Conservation (phyloP, 2,797 vertebrate genomes). For the Scarus forsteni region DNA sequence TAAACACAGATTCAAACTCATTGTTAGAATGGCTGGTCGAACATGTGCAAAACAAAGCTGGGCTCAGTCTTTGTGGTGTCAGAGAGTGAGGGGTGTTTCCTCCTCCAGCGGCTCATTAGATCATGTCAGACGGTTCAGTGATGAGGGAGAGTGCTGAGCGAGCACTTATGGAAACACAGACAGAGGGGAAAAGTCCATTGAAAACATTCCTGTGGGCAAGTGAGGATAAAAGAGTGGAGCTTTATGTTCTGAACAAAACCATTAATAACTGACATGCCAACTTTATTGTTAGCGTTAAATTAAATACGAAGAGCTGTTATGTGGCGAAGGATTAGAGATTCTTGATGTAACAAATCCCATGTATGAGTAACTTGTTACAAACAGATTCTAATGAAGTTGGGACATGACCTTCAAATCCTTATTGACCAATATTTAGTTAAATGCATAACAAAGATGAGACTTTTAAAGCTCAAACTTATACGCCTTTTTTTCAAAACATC, state of each 20-base stretch:
- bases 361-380: no score
- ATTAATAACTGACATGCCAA: constrained; percentile 48
- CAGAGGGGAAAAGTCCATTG: constrained; percentile 33
- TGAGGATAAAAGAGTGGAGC: constrained; percentile 33
- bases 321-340: constrained; percentile 7
- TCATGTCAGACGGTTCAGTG: constrained; percentile 29
- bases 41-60: constrained; percentile 13
- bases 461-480: no score
- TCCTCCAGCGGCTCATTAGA: constrained; percentile 48
- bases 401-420: no score
- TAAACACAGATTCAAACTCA: constrained; percentile 4
- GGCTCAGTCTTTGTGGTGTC: constrained; percentile 23
- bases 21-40: constrained; percentile 8
- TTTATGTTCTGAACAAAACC: constrained; percentile 40
- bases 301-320: constrained; percentile 42
- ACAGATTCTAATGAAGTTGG: no score
- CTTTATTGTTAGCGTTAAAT: constrained; percentile 50
- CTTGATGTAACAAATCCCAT: no score
- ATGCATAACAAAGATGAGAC: no score
- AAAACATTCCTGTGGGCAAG: constrained; percentile 41
- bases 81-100: constrained; percentile 35
- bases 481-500: no score
- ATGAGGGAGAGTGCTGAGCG: constrained; percentile 47
- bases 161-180: constrained; percentile 28
- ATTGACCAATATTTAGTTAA: no score